These are phyloP conservation scores for Plagodis dolabraria DNA, from an alignment of 2,888 invertebrate species.

Conservation along the genomic window DNA sequence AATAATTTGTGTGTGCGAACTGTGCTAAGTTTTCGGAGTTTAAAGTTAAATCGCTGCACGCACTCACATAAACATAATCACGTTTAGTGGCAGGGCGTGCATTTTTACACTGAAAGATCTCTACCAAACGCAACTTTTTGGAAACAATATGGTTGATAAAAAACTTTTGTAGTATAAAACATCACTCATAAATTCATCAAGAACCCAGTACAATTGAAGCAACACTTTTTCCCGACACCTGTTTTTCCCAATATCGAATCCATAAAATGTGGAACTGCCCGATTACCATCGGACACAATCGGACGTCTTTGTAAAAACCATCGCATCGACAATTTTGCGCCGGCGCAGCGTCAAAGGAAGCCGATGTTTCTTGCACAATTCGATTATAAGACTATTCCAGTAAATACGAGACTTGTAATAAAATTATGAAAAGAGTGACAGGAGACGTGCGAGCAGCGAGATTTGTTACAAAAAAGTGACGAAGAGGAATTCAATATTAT, in stretches of 20 bases:
- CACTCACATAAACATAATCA: too few species aligned
- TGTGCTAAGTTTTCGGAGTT: too few species aligned
- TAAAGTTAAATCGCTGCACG: too few species aligned
- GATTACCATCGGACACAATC: slow-evolving; percentile 59
- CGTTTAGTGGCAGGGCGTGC: too few species aligned
- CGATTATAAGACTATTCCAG: slow-evolving; percentile 53
- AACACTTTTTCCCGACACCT: background rate
- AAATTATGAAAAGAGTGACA: slow-evolving; percentile 40
- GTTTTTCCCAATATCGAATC: slow-evolving; percentile 4
- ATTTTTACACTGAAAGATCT: too few species aligned
- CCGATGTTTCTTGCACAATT: slow-evolving; percentile 42
- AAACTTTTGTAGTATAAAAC: background rate
- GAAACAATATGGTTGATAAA: too few species aligned
- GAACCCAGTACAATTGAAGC: background rate
- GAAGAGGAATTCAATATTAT: background rate
- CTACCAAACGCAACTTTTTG: too few species aligned
- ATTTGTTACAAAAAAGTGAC: slow-evolving; percentile 41
- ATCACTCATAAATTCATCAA: background rate
- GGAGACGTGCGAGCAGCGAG: slow-evolving; percentile 27
- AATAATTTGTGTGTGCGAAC: too few species aligned
- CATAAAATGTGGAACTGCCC: slow-evolving; percentile 14
- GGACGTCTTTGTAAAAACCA: slow-evolving; percentile 51
- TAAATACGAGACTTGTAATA: slow-evolving; percentile 36
- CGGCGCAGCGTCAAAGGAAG: slow-evolving; percentile 41
- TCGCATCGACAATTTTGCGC: slow-evolving; percentile 46